Evolutionary conservation across 1,140 invertebrate species (phyloP).

Genomic region (Drosophila albomicans): DNA sequence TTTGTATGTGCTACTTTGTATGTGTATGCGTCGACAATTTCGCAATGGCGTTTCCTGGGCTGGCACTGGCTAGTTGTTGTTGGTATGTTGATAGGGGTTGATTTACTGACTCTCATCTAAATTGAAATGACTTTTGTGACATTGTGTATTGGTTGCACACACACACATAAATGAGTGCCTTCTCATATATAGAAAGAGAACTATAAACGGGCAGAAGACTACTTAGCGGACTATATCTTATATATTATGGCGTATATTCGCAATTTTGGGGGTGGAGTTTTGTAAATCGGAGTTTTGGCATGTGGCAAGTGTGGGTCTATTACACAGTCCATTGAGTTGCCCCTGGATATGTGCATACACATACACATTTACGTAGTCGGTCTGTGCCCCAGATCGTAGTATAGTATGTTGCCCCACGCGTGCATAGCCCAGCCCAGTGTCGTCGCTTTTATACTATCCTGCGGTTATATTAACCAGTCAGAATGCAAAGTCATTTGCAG

Average conservation of each 20-base stretch:
- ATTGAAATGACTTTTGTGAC: conserved; percentile 84
- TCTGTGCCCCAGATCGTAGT: neutral
- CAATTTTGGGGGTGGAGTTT: conserved; percentile 71
- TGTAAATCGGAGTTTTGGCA: conserved; percentile 61
- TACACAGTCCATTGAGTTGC: conserved; percentile 65
- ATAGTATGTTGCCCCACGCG: neutral
- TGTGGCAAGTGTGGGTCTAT: conserved; percentile 37
- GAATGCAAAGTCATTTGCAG: conserved; percentile 82
- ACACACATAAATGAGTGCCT: conserved; percentile 20
- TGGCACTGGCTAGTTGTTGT: conserved; percentile 69
- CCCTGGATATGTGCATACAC: conserved; percentile 36
- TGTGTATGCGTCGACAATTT: conserved; percentile 39
- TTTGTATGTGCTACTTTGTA: conserved; percentile 16
- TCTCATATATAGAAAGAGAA: conserved; percentile 9
- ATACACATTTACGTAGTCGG: conserved; percentile 1
- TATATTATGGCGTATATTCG: conserved; percentile 30
- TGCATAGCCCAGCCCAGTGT: conserved; percentile 44
- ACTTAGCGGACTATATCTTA: conserved; percentile 59
- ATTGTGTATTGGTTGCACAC: conserved; percentile 72
- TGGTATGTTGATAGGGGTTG: conserved; percentile 84
- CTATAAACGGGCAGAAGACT: neutral
- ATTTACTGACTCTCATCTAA: conserved; percentile 85
- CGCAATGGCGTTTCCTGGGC: conserved; percentile 71
- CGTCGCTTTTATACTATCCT: conserved; percentile 68
- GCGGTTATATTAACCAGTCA: conserved; percentile 85